These are phyloP conservation scores for Lipophrys pholis DNA, from an alignment of 2,113 vertebrate genomes.

Conservation along the genomic window DNA sequence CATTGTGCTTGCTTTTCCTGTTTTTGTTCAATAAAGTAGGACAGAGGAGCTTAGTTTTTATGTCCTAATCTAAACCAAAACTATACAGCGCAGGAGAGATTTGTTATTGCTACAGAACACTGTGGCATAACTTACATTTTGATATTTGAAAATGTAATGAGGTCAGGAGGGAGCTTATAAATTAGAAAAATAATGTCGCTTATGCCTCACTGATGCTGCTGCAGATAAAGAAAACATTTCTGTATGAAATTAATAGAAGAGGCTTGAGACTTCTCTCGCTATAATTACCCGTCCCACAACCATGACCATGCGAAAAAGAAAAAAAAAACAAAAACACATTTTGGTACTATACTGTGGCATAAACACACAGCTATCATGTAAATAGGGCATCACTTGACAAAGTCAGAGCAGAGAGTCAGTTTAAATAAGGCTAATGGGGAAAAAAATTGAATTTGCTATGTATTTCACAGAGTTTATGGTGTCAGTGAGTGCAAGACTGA, in stretches of 20 bases:
- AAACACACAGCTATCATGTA: slow-evolving; percentile 46
- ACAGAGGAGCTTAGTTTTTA: slow-evolving; percentile 58
- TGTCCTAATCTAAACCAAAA: slow-evolving; percentile 45
- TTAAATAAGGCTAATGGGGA: neutral
- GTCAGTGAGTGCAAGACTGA: slow-evolving; percentile 48
- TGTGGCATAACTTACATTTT: slow-evolving; percentile 42
- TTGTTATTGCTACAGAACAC: slow-evolving; percentile 49
- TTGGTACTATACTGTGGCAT: slow-evolving; percentile 8
- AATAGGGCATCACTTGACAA: slow-evolving; percentile 38
- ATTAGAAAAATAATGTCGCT: slow-evolving; percentile 52
- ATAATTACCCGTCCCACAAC: slow-evolving; percentile 52
- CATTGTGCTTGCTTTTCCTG: slow-evolving; percentile 49
- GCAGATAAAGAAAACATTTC: slow-evolving; percentile 32
- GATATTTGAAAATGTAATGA: slow-evolving; percentile 56
- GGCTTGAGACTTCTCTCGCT: slow-evolving; percentile 44
- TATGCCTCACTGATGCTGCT: slow-evolving; percentile 17
- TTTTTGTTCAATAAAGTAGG: slow-evolving; percentile 59
- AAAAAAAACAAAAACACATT: slow-evolving; percentile 46
- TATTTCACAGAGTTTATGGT: slow-evolving; percentile 47
- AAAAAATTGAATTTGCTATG: slow-evolving; percentile 40
- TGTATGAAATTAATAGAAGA: slow-evolving; percentile 33
- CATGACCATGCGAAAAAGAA: slow-evolving; percentile 11
- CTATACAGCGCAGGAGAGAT: slow-evolving; percentile 26
- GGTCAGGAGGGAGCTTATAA: slow-evolving; percentile 50
- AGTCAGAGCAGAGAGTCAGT: slow-evolving; percentile 3